Base-by-base conservation (phyloP, 2,113 vertebrate genomes). In the Rhegmatorhina hoffmannsi region DNA sequence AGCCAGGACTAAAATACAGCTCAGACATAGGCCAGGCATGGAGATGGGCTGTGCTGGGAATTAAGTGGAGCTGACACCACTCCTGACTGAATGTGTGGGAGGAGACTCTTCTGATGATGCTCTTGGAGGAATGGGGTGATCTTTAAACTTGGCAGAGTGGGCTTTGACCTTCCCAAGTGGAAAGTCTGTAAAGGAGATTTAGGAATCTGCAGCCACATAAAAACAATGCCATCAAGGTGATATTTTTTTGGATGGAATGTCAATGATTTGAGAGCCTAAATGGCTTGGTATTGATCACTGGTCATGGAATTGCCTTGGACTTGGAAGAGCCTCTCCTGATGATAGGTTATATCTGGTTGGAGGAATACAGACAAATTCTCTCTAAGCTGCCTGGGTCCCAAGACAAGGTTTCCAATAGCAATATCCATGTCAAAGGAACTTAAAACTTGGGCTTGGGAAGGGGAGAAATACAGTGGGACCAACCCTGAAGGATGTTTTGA, bases 121-220 rank as follows among this genome's bases (percentile, higher is more conserved):
- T 34, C 89, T 66, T 56, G 43, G 49, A 58, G 13, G 3, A 15
- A 3, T 26, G 47, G 47, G 36, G 33, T 4, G 47, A 14, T 10
- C 26, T 10, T 67, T 77, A 68, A 68, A 56, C 9, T 5, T 17
- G 34, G 16, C 2, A 55, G 6, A 50, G 26, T 0, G 11, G 24
- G 5, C 4, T 50, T 77, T 28, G 31, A 7, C 4, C 10, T 10
- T 8, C 62, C 25, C 19, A n/a, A 3, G 23, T 6, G 38, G 16
- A 8, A 76, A 58, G 1, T 56, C 11, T 26, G 0, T 7, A 4
- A 0, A 4, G 33, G 25, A 80, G 1, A 46, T 50, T 63, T 33
- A 59, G 40, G 58, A 84, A 47, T 33, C 3, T 64, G 7, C 40
- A 38, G 17, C 24, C 18, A 13, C 33, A 40, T 19, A 6, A 60